A percentile compares a stretch with the other conserved stretches of the same genome.
Conservation (phyloP, 2,797 vertebrate genomes). For the Phrynocephalus guinanensis region DNA sequence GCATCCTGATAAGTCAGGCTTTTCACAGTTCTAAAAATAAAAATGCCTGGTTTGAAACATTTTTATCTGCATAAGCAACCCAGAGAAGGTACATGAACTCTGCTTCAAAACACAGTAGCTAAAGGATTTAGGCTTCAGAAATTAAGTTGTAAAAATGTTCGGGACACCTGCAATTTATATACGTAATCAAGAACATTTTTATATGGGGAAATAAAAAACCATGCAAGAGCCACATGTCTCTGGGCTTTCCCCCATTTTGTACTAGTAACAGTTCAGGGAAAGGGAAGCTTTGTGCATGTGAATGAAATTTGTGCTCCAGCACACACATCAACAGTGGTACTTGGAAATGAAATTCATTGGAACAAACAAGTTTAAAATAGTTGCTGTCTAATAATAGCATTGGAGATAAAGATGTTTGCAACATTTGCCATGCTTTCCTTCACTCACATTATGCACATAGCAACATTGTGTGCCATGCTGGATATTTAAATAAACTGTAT, state of each 20-base stretch:
- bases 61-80: not conserved
- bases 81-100: too few species aligned
- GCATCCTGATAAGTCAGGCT: not conserved
- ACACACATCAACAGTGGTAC: not conserved
- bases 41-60: not conserved
- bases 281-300: not conserved
- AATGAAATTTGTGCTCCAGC: not conserved
- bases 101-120: too few species aligned
- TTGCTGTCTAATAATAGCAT: not conserved
- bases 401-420: slow-evolving; percentile 26
- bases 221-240: not conserved
- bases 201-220: not conserved
- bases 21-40: not conserved
- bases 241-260: not conserved
- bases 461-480: slow-evolving; percentile 10
- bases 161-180: slow-evolving; percentile 8
- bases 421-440: slow-evolving; percentile 35
- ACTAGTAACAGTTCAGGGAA: slow-evolving; percentile 22
- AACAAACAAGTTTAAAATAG: not conserved
- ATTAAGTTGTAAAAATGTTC: not conserved
- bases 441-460: not conserved
- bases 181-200: not conserved
- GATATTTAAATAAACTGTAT: slow-evolving; percentile 20
- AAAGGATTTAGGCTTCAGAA: not conserved
- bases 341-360: not conserved